A percentile compares a stretch with the other conserved stretches of the same genome.
phyloP scores from a whole-genome alignment of 2,797 vertebrate species.

The Steatocranus sp. region DNA sequence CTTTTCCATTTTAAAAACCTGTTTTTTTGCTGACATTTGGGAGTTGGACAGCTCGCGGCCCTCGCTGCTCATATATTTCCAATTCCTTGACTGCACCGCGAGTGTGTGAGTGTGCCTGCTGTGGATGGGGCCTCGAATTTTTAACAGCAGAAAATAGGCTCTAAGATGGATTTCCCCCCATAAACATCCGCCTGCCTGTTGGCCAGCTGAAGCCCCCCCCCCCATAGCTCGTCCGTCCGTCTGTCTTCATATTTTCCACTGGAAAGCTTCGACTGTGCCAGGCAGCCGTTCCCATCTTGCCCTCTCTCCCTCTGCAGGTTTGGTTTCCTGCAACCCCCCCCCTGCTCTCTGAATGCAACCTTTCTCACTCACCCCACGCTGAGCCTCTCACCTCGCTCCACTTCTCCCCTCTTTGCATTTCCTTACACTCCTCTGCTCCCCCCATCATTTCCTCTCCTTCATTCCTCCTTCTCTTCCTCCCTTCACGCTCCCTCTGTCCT shows the following conservation, averaged over 20 bases:
- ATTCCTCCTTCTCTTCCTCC: not conserved
- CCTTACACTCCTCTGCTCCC: not conserved
- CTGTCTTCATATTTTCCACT: constrained; percentile 35
- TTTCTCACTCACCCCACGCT: not conserved
- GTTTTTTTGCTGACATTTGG: not conserved
- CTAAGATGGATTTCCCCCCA: constrained; percentile 22
- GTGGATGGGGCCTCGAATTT: not conserved
- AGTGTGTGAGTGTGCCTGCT: not conserved
- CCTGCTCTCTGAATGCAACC: not conserved
- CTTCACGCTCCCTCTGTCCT: not conserved
- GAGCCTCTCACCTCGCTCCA: not conserved
- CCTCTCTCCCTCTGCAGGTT: not conserved
- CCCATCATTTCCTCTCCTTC: not conserved
- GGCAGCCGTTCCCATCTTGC: not conserved
- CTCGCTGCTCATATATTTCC: not conserved
- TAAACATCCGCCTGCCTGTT: constrained; percentile 21
- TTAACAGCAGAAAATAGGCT: constrained; percentile 29
- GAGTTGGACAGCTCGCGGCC: not conserved
- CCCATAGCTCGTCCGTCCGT: not conserved
- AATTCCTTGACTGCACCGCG: not conserved
- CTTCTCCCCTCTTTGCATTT: not conserved
- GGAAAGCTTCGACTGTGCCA: constrained; percentile 21
- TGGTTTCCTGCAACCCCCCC: not conserved
- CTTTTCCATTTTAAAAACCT: not conserved
- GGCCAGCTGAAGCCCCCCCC: not conserved